Base-by-base conservation (phyloP, 2,113 vertebrate genomes). In the Diadophis punctatus region DNA sequence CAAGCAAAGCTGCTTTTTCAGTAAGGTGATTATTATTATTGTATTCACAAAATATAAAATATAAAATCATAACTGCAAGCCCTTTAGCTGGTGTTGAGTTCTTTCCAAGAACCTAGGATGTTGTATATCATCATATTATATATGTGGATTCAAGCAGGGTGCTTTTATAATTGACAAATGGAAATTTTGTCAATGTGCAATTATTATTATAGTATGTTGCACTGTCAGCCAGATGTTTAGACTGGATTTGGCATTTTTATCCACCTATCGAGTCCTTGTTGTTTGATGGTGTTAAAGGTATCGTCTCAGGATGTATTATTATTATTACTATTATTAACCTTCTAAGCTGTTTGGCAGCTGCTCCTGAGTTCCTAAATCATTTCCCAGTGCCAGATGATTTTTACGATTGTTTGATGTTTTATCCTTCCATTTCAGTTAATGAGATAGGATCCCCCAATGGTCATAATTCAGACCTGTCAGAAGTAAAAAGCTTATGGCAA, bases 331-430 rank as follows among this genome's bases (percentile, higher is more conserved):
- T 86, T 49, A 86, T 86, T 49, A 49, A 49, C 98, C 98, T 98
- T 98, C 97, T 97, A 96, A 98, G 97, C 98, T 98, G 97, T 97
- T 98, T 98, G 98, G 98, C 98, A 98, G 98, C 98, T 98, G 97
- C 97, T 98, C 97, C 98, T 98, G 98, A 99, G 97, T 97, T 98
- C 97, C 98, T 98, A 98, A 99, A 98, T 98, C 98, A 98, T 98
- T 98, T 98, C 97, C 97, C 97, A 98, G 98, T 98, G 98, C 98
- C 98, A 99, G 98, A 98, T 97, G 98, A 98, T 98, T 99, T 99
- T 98, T 99, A 99, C 98, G 98, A 98, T 98, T 98, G 97, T 98
- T 98, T 98, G 98, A 98, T 98, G 97, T 98, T 99, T 98, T 98
- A 98, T 98, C 97, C 97, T 96, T 96, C 97, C 98, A 98, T 99